phyloP scores from a whole-genome alignment of 2,113 vertebrate species.

The Oryzias javanicus region DNA sequence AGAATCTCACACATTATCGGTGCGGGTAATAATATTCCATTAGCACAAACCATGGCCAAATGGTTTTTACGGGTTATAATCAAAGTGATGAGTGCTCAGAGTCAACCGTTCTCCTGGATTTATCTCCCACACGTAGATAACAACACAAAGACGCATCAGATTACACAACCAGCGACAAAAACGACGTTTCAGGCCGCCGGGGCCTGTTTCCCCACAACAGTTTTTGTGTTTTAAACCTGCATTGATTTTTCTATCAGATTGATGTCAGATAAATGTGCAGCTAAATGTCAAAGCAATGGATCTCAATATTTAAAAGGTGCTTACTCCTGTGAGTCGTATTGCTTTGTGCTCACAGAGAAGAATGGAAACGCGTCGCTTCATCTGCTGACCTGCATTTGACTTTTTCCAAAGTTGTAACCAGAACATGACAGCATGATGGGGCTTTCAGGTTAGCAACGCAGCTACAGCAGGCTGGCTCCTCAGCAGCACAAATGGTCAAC shows the following conservation, averaged over 20 bases:
- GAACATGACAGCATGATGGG: too few species aligned
- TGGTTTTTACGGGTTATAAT: slow-evolving; percentile 23
- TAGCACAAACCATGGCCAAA: slow-evolving; percentile 24
- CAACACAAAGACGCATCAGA: too few species aligned
- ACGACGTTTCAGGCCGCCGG: not conserved
- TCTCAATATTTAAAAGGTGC: not conserved
- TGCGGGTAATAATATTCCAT: slow-evolving; percentile 25
- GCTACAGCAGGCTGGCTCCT: too few species aligned
- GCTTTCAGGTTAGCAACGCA: too few species aligned
- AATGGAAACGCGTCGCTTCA: too few species aligned
- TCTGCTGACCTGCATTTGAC: too few species aligned
- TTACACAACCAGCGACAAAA: too few species aligned
- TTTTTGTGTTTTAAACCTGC: slow-evolving; percentile 7
- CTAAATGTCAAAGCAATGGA: not conserved
- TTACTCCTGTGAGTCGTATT: not conserved
- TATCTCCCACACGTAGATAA: not conserved
- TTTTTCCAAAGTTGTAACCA: too few species aligned
- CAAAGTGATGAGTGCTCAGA: slow-evolving; percentile 24
- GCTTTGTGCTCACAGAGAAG: not conserved
- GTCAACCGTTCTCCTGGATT: slow-evolving; percentile 2
- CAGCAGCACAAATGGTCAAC: too few species aligned
- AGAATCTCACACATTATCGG: not conserved
- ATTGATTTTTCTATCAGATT: slow-evolving; percentile 13
- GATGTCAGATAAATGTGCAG: not conserved
- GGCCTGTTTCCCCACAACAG: not conserved